Base-by-base conservation (phyloP, 2,113 vertebrate genomes). In the Campylomormyrus numenius region DNA sequence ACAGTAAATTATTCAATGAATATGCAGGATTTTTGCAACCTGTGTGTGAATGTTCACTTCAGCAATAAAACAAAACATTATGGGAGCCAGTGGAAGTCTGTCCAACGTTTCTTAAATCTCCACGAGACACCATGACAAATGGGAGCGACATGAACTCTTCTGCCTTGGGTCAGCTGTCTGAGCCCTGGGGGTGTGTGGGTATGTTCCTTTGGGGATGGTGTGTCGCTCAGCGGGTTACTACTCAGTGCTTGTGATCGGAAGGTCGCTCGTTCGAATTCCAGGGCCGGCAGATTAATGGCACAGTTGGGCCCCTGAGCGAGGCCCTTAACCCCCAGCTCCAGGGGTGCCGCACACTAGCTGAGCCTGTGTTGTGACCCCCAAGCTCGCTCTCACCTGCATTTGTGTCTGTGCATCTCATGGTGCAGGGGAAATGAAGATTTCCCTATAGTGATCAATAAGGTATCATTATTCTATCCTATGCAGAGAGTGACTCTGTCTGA, bases 1-100 rank as follows among this genome's bases (percentile, higher is more conserved):
- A 24, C 49, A 17, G 50, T 85, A 49, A 58, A 85, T 48, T 89
- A 89, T 89, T 80, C 77, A 85, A 52, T 80, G 52, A 46, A 42
- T 21, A 45, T 31, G 50, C 21, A 6, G 39, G 39, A 46, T 85
- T 27, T 89, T 58, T 24, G 77, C 52, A 89, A 42, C 52, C 19
- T 19, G 21, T 48, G 17, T 58, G 42, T 62, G 80, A 27, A 31
- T 19, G 52, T 80, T 45, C 89, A 56, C 15, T 89, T 50, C 89
- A 46, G 77, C n/a, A 89, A 15, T 56, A 31, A 21, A 58, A 31
- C 50, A 42, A 53, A 87, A 53, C 50, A 10, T 53, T 87, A 19
- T 9, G 19, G 50, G 27, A 56, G 50, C 50, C n/a, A 39, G 27
- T 53, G 27, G 13, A 53, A 45, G 42, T 85, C 89, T 42, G 46